Conservation (phyloP, 2,888 invertebrate species). For the Crepidodera aurea region DNA sequence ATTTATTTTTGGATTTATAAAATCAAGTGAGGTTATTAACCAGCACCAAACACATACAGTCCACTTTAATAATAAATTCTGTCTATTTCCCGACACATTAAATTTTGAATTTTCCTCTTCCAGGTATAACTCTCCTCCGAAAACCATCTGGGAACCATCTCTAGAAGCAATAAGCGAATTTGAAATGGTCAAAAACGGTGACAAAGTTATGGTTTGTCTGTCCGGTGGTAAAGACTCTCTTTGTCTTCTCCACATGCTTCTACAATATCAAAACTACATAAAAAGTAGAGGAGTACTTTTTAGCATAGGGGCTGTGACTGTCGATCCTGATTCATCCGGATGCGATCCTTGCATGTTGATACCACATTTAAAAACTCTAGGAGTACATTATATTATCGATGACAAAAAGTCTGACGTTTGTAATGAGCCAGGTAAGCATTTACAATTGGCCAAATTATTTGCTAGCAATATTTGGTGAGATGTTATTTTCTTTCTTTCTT, state of each 20-base stretch:
- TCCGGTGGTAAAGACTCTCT: conserved; percentile 86
- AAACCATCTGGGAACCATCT: conserved; percentile 82
- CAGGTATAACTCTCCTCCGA: conserved; percentile 78
- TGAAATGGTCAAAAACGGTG: conserved; percentile 84
- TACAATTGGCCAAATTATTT: no score
- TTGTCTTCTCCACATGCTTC: conserved; percentile 82
- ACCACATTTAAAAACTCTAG: conserved; percentile 76
- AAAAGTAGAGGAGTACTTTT: conserved; percentile 79
- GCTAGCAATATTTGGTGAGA: no score
- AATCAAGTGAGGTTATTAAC: no score
- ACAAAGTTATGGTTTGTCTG: conserved; percentile 79
- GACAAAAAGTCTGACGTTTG: conserved; percentile 56
- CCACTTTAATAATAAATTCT: no score
- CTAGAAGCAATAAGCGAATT: conserved; percentile 85
- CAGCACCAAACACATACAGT: no score
- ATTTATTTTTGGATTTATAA: no score
- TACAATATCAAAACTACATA: conserved; percentile 83
- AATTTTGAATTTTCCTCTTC: no score
- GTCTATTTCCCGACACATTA: no score
- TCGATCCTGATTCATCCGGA: conserved; percentile 72
- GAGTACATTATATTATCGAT: conserved; percentile 80
- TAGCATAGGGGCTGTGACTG: conserved; percentile 75
- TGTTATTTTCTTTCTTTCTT: no score
- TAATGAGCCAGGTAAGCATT: conserved; percentile 47
- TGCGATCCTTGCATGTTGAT: conserved; percentile 69